Percentiles rank a stretch among this genome's conserved stretches.
These are phyloP conservation scores for Itoplectis maculator DNA, from an alignment of 2,888 invertebrate species.

Conservation along the genomic window DNA sequence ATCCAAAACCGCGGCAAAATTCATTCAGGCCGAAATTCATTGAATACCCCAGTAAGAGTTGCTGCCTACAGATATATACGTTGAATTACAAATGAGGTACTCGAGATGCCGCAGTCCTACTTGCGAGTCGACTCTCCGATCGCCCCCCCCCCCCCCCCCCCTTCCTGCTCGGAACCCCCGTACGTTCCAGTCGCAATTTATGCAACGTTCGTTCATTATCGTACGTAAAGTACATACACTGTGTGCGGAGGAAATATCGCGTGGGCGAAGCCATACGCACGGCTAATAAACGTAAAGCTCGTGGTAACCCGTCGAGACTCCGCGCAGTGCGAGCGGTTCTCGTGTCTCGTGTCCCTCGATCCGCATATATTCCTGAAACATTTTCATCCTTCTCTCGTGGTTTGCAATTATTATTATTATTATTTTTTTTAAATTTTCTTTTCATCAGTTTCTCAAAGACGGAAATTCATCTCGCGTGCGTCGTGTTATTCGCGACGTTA, in stretches of 20 bases:
- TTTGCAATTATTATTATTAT: no score
- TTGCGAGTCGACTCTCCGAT: conserved; percentile 54
- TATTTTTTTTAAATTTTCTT: background rate
- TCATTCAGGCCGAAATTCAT: conserved; percentile 60
- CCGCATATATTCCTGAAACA: background rate
- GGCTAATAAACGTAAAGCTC: conserved; percentile 28
- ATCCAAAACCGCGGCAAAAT: conserved; percentile 52
- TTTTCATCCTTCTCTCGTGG: conserved; percentile 1
- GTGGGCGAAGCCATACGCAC: conserved; percentile 61
- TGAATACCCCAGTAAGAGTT: conserved; percentile 19
- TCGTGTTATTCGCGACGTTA: background rate
- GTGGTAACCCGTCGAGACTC: conserved; percentile 16
- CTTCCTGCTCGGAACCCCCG: no score
- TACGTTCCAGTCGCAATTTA: conserved; percentile 65
- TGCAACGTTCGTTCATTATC: conserved; percentile 69
- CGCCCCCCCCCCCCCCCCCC: background rate
- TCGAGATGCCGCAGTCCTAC: conserved; percentile 62
- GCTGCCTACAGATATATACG: background rate
- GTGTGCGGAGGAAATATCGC: conserved; percentile 64
- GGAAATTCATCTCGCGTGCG: background rate
- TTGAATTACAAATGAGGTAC: conserved; percentile 67
- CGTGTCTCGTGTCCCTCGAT: background rate
- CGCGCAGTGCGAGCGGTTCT: background rate
- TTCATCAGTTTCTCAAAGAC: background rate
- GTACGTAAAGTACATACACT: conserved; percentile 35